A percentile compares a stretch with the other conserved stretches of the same genome.
Evolutionary conservation across 2,888 invertebrate genomes (phyloP).

Genomic region (Dermolepida albohirtum): DNA sequence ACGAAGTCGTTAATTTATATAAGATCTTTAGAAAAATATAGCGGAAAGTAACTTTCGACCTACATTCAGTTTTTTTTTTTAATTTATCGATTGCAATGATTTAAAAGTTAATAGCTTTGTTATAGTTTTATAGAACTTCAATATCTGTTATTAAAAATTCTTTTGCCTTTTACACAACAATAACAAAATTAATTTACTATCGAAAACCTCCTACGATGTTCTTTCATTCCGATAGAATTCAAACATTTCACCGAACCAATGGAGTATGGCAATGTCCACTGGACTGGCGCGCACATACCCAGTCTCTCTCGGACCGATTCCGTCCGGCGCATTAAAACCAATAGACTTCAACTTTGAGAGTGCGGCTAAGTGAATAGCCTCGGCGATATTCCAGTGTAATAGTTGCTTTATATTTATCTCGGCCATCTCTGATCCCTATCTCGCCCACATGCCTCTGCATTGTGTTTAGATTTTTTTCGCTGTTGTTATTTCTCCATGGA

Average conservation of each 20-base stretch:
- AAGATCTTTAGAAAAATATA: no score
- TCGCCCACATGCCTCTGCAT: slow-evolving; percentile 52
- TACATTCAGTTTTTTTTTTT: no score
- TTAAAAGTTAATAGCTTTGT: no score
- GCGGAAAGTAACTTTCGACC: no score
- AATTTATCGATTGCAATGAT: no score
- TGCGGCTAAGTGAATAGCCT: slow-evolving; percentile 45
- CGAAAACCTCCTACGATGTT: slow-evolving; percentile 27
- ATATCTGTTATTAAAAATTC: no score
- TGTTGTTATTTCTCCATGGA: slow-evolving; percentile 36
- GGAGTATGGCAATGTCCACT: slow-evolving; percentile 16
- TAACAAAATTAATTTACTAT: slow-evolving; percentile 10
- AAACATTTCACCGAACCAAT: slow-evolving; percentile 31
- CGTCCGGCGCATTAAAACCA: slow-evolving; percentile 43
- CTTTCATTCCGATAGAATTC: slow-evolving; percentile 28
- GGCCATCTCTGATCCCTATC: slow-evolving; percentile 52
- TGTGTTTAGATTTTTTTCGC: slow-evolving; percentile 47
- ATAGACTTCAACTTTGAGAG: slow-evolving; percentile 33
- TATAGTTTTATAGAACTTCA: no score
- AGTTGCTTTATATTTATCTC: slow-evolving; percentile 53
- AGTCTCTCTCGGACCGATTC: slow-evolving; percentile 33
- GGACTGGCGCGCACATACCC: not conserved
- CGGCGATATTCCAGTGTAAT: slow-evolving; percentile 48
- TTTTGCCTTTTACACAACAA: no score
- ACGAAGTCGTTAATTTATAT: no score